Base-by-base conservation (phyloP, 2,888 invertebrate species). In the Acrobeloides nanus region DNA sequence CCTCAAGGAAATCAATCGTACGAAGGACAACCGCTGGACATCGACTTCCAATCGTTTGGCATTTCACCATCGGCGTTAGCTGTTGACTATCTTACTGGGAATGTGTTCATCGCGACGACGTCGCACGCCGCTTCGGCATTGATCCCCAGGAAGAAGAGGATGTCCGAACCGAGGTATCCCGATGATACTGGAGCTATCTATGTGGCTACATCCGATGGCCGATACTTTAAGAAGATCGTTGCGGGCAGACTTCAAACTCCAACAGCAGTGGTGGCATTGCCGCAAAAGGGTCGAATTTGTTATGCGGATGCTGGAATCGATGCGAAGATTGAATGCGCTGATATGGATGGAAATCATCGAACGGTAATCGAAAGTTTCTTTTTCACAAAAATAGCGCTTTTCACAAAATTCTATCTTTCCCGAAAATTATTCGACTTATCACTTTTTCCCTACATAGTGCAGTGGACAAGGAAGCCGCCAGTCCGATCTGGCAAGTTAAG, bases 271-370 rank as follows among this genome's bases (percentile, higher is more conserved):
- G 58, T 70, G 18, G 58, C 67, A 0, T 46, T 68, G n/a, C 70
- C 80, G 17, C 66, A 75, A 32, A 59, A 73, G 37, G 80, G 92
- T 1, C 63, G 76, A 48, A 83, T 93, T 81, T 88, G 86, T 76
- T 97, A 93, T 90, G 82, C 89, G 0, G 92, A 95, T 75, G 84
- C 86, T 0, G 89, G 92, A 4, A 83, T 84, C 0, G 83, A 83
- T 3, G 87, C 89, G 0, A 93, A 90, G 76, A 89, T 97, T 53
- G 93, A 93, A 75, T 82, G 84, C 3, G 82, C 89, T 1, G 93
- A 92, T 89, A 88, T 95, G 89, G 93, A 92, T 72, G 95, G 95
- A 0, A 85, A 84, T 0, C 85, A 87, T 73, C 81, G 90, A 2
- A 80, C 84, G 44, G 82, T 65, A n/a, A n/a, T n/a, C n/a, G n/a